These are phyloP conservation scores for Itoplectis maculator DNA, from an alignment of 2,888 invertebrate genomes.

Conservation along the genomic window DNA sequence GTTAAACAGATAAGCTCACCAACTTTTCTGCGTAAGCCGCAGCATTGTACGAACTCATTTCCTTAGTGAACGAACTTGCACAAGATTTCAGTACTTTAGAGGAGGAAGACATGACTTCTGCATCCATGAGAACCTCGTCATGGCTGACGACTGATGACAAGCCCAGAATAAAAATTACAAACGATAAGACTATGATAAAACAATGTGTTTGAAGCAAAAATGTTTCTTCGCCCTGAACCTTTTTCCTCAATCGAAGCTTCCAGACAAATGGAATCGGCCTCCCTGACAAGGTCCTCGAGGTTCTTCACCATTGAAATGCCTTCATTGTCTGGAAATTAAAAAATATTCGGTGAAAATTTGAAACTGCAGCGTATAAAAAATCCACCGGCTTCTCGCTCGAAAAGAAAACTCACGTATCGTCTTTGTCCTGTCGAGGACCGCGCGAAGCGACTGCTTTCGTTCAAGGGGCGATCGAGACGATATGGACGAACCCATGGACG, in stretches of 20 bases:
- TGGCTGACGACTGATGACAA: slow-evolving; percentile 68
- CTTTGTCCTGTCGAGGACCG: slow-evolving; percentile 4
- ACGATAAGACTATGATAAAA: not conserved
- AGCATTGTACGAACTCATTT: slow-evolving; percentile 74
- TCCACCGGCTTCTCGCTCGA: no score
- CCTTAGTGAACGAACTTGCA: slow-evolving; percentile 73
- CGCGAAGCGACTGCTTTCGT: slow-evolving; percentile 20
- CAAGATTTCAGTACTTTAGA: slow-evolving; percentile 78
- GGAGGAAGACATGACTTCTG: slow-evolving; percentile 79
- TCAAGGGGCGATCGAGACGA: slow-evolving; percentile 12
- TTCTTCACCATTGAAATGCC: slow-evolving; percentile 69
- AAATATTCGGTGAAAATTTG: no score
- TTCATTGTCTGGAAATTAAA: slow-evolving; percentile 74
- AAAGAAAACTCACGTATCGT: slow-evolving; percentile 3
- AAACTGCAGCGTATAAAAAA: not conserved
- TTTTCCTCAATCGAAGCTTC: slow-evolving; percentile 77
- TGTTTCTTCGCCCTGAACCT: no score
- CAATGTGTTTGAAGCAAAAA: no score
- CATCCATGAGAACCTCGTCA: slow-evolving; percentile 80
- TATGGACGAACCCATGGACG: not conserved
- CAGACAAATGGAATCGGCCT: slow-evolving; percentile 75
- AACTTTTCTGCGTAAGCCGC: slow-evolving; percentile 77
- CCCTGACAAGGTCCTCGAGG: slow-evolving; percentile 74
- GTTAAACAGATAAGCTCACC: no score
- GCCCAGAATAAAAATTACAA: slow-evolving; percentile 57